Conservation (phyloP, 2,797 vertebrate species). For the Melopsittacus undulatus region DNA sequence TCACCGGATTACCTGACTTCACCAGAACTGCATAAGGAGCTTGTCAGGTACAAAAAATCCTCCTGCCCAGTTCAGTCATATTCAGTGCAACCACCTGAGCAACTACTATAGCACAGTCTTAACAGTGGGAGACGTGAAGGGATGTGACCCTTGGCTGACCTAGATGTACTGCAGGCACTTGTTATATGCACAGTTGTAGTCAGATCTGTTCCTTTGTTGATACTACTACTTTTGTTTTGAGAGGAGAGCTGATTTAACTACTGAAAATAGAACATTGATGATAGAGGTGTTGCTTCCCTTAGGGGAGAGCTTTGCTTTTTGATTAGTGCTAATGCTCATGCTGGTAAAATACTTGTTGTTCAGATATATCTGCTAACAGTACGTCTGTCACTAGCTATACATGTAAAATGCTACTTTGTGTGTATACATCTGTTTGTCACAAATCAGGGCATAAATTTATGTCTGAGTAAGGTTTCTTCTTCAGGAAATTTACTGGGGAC, state of each 20-base stretch:
- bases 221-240: background rate
- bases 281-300: background rate
- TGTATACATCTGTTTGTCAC: background rate
- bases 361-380: accelerated
- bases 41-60: conserved; percentile 84
- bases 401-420: background rate
- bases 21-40: conserved; percentile 90
- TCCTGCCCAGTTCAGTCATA: background rate
- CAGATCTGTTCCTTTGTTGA: background rate
- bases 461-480: background rate
- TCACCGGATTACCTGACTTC: conserved; percentile 81
- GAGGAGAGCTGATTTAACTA: background rate
- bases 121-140: background rate
- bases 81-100: background rate
- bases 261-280: background rate
- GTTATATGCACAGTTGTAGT: background rate
- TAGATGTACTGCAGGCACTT: background rate
- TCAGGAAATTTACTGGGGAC: background rate
- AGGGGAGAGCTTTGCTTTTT: background rate
- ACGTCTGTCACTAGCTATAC: background rate
- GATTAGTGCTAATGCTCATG: background rate
- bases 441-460: background rate
- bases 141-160: background rate
- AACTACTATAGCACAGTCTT: background rate
- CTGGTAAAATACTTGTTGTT: background rate